phyloP scores from a whole-genome alignment of 92 coral and sea anemone genomes.

The Porites lobata region DNA sequence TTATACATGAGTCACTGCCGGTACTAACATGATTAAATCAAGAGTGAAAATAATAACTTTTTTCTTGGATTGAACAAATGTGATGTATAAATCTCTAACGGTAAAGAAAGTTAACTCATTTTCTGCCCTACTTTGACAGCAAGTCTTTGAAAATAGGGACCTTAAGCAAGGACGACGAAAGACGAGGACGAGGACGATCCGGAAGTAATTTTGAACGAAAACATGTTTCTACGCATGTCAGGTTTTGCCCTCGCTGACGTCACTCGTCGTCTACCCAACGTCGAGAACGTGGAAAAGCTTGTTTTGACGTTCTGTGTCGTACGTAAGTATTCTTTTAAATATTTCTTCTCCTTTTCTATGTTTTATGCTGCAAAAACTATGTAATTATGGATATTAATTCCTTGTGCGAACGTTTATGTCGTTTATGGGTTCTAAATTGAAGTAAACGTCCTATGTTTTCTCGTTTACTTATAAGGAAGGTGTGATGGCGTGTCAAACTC shows the following conservation, averaged over 20 bases:
- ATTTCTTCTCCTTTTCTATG: background rate
- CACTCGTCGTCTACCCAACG: conserved; percentile 36
- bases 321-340: background rate
- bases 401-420: background rate
- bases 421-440: background rate
- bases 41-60: too few relatives aligned
- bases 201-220: conserved; percentile 16
- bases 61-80: too few relatives aligned
- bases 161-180: background rate
- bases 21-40: too few relatives aligned
- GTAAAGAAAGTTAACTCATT: too few relatives aligned
- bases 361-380: background rate
- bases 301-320: conserved; percentile 7
- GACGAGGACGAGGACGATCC: conserved; percentile 30
- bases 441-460: background rate
- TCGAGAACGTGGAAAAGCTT: conserved; percentile 19
- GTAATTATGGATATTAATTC: background rate
- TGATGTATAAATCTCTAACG: too few relatives aligned
- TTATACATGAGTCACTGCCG: too few relatives aligned
- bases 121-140: background rate
- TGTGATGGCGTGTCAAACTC: conserved; percentile 5
- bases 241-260: conserved; percentile 20
- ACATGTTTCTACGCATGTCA: conserved; percentile 14
- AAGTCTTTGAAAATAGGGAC: conserved; percentile 40
- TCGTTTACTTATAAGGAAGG: background rate